Conservation (phyloP, 2,113 vertebrate species). For the Bubo bubo region DNA sequence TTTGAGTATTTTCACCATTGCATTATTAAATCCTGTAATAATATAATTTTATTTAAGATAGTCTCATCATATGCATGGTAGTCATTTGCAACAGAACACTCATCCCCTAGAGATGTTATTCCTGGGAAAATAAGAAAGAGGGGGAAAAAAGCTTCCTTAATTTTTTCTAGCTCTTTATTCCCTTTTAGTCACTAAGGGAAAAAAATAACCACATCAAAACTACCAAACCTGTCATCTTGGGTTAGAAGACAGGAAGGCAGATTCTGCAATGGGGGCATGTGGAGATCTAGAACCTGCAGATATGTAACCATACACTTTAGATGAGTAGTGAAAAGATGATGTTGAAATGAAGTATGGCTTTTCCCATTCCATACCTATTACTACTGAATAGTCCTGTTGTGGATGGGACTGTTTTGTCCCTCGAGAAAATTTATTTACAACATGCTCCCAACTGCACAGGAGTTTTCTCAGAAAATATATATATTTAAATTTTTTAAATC, state of each 20-base stretch:
- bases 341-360: not conserved
- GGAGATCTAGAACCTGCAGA: not conserved
- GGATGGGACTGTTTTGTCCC: not conserved
- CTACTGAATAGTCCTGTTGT: not conserved
- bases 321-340: not conserved
- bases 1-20: not conserved
- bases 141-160: not conserved
- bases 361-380: not conserved
- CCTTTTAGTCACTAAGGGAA: not conserved
- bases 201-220: not conserved
- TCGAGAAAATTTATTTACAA: not conserved
- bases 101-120: not conserved
- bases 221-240: not conserved
- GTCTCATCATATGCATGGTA: not conserved
- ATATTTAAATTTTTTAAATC: not conserved
- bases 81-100: not conserved
- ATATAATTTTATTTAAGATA: slow-evolving; percentile 18
- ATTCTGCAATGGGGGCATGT: not conserved
- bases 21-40: slow-evolving; percentile 10
- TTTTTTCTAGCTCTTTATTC: not conserved
- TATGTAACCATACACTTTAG: not conserved
- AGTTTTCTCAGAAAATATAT: not conserved
- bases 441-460: not conserved
- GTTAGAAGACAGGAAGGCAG: not conserved
- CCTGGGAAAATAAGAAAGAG: not conserved